Percentiles rank a stretch among this genome's conserved stretches.
Conservation (phyloP, 2,113 vertebrate genomes). For the Cololabis saira region DNA sequence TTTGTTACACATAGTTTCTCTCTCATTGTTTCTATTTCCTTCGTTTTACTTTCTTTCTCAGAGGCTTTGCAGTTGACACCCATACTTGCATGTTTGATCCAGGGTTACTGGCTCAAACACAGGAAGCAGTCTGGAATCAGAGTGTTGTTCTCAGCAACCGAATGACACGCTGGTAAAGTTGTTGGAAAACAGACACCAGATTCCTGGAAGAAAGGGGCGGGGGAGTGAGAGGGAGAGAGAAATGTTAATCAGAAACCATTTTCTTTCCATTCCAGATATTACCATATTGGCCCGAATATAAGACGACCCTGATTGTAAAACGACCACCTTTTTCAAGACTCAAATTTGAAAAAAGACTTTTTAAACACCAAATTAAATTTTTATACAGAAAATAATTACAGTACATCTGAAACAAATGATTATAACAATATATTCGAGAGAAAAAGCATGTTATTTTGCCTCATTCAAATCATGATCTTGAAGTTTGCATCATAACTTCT, state of each 20-base stretch:
- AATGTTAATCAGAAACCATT: background rate
- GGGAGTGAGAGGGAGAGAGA: background rate
- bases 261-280: background rate
- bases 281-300: too few species aligned
- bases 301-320: too few species aligned
- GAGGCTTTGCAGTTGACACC: constrained; percentile 5
- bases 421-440: too few species aligned
- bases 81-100: background rate
- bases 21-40: constrained; percentile 9
- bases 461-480: too few species aligned
- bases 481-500: too few species aligned
- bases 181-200: constrained; percentile 69
- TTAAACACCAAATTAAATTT: too few species aligned
- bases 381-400: too few species aligned
- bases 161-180: constrained; percentile 73
- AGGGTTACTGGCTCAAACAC: background rate
- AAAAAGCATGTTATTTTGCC: too few species aligned
- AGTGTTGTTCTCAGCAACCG: constrained; percentile 68
- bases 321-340: too few species aligned
- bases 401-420: too few species aligned
- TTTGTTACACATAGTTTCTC: background rate
- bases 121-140: constrained; percentile 38
- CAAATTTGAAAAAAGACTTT: too few species aligned
- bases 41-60: constrained; percentile 5
- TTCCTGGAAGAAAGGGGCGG: constrained; percentile 73